Base-by-base conservation (phyloP, 2,797 vertebrate genomes). In the Protosalanx chinensis region DNA sequence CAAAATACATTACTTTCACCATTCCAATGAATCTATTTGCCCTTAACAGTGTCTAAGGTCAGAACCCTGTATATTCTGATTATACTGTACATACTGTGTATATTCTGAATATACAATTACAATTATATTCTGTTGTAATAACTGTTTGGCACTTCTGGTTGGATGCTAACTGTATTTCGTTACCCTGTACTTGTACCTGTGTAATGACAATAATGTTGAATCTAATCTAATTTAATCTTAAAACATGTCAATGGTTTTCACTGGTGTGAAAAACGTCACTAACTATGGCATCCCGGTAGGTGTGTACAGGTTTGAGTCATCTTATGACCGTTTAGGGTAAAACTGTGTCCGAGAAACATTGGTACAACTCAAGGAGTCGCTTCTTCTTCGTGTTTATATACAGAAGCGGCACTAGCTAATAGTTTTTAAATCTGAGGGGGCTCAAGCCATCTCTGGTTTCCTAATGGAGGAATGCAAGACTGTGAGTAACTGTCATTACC, bases 21-120 rank as follows among this genome's bases (percentile, higher is more conserved):
- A 15, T 46, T 46, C 12, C 46, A 62, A 53, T 49, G 23, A 67
- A 64, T 73, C 61, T 30, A 41, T 20, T n/a, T n/a, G 30, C 30
- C 41, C 41, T 46, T 13, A 46, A 46, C 41, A 13, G 23, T 46
- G 41, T 46, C 41, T 46, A 46, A 46, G 41, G 41, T 12, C 8
- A 46, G 8, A 46, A 27, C 23, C 23, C 23, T 27, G 23, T 27
- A 27, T 27, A 27, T 27, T 27, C 23, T 27, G 23, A 27, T 27
- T 27, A 27, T 27, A 27, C 23, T 27, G 23, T 27, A 27, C 23
- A 27, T 27, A 27, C 23, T 27, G 23, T 27, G 23, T 27, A 27
- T 27, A 27, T 27, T 27, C 23, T 27, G 23, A 27, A 27, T 27
- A 27, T 27, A 27, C 23, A 27, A 27, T 27, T 27, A 27, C 23